These are phyloP conservation scores for Nemurella pictetii DNA, from an alignment of 2,888 invertebrate genomes.

Conservation along the genomic window DNA sequence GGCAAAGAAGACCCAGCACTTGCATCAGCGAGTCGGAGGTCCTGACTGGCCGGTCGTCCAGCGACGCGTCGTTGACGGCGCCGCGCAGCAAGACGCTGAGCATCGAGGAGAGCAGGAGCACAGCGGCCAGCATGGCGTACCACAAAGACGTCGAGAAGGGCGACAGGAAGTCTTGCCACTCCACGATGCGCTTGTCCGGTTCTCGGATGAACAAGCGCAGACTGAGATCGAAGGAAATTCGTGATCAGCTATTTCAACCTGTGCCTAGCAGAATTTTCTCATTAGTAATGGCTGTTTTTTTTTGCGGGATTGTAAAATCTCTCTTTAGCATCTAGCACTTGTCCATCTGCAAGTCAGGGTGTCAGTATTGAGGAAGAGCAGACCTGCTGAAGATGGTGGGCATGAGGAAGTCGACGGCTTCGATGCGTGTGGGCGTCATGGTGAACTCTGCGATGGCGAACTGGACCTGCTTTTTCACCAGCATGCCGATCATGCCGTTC, in stretches of 20 bases:
- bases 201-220: not conserved
- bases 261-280: too few relatives aligned
- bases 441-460: constrained; percentile 16
- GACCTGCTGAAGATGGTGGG: constrained; percentile 12
- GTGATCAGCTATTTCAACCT: too few relatives aligned
- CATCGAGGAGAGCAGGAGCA: not conserved
- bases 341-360: not conserved
- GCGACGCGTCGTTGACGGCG: not conserved
- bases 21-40: constrained; percentile 17
- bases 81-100: not conserved
- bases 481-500: constrained; percentile 3
- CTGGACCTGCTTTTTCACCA: not conserved
- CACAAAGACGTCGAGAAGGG: constrained; percentile 11
- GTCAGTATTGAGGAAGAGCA: not conserved
- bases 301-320: too few relatives aligned
- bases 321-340: too few relatives aligned
- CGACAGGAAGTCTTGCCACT: constrained; percentile 1
- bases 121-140: constrained; percentile 9
- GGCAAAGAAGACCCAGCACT: constrained; percentile 28
- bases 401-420: constrained; percentile 12
- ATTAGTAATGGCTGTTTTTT: too few relatives aligned
- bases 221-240: not conserved
- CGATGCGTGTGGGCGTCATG: constrained; percentile 16
- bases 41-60: not conserved
- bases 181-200: not conserved